Percentiles rank a stretch among this genome's conserved stretches.
These are phyloP conservation scores for Pseudopodoces humilis DNA, from an alignment of 2,113 vertebrate genomes.

Conservation along the genomic window DNA sequence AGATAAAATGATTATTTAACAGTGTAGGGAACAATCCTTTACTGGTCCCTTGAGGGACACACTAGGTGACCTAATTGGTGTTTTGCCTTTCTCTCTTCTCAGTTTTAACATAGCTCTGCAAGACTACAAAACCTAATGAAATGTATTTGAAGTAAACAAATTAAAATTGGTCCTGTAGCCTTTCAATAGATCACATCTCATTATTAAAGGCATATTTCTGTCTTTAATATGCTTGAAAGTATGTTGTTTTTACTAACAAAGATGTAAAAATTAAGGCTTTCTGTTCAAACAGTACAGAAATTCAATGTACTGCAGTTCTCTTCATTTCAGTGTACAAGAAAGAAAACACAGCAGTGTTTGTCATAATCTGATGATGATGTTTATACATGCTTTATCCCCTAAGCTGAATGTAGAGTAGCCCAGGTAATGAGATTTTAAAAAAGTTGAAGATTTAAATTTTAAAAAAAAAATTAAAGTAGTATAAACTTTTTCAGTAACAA, in stretches of 20 bases:
- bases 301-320: background rate
- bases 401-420: background rate
- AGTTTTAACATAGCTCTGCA: background rate
- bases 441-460: background rate
- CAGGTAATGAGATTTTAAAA: background rate
- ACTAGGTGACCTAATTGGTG: background rate
- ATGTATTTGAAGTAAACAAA: background rate
- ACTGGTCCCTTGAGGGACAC: background rate
- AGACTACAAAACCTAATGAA: background rate
- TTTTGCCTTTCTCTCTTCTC: background rate
- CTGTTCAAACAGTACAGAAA: background rate
- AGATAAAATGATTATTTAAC: background rate
- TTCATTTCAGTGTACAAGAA: background rate
- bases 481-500: background rate
- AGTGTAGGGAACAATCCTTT: background rate
- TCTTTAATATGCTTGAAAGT: background rate
- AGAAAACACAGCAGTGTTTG: background rate
- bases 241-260: rapidly evolving
- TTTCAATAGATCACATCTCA: background rate
- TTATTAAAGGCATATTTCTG: background rate
- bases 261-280: background rate
- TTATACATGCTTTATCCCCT: background rate
- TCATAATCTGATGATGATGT: background rate
- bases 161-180: background rate
- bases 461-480: background rate